Base-by-base conservation (phyloP, 2,888 invertebrate species). In the Brenthis ino region DNA sequence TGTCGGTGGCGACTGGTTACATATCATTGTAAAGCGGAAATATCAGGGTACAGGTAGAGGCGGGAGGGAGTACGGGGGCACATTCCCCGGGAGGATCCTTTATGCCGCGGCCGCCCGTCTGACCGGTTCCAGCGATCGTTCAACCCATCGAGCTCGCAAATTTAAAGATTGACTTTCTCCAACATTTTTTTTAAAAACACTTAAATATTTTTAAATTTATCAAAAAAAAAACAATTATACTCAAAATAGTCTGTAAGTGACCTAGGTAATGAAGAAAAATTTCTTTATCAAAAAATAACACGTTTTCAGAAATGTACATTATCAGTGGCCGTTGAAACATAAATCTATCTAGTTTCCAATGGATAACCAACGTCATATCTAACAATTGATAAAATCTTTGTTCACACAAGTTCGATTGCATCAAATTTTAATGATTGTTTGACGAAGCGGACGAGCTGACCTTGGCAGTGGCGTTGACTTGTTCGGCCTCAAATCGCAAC, bases 401-500 rank as follows among this genome's bases (percentile, higher is more conserved):
- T 53, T 56, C 65, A 70, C 70, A 72, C 71, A 72, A 67, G 74
- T 73, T 77, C 72, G 76, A 77, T 79, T 82, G 85, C 82, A 84
- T 75, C 75, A 76, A 80, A 72, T 77, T 81, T 79, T 80, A 76
- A 77, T 77, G 77, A 80, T 80, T 78, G 79, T 80, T 81, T 78
- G 77, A 76, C 78, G 77, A 78, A 79, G 80, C 77, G 84, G 81
- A 78, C 83, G 80, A 75, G 73, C 57, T 80, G 91, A 85, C 92
- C 91, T 91, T 91, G 92, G 82, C 85, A 82, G 81, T 86, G 90
- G 85, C 91, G 87, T 90, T 92, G 91, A 92, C 91, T 90, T 81
- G 80, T 74, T 79, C 70, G 75, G 76, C 86, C 87, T 86, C 83
- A 85, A 87, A 87, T 86, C 85, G 82, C 83, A 81, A 80, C 85